A percentile compares a stretch with the other conserved stretches of the same genome.
These are phyloP conservation scores for Philotrypesis tridentata DNA, from an alignment of 1,140 invertebrate genomes.

Conservation along the genomic window DNA sequence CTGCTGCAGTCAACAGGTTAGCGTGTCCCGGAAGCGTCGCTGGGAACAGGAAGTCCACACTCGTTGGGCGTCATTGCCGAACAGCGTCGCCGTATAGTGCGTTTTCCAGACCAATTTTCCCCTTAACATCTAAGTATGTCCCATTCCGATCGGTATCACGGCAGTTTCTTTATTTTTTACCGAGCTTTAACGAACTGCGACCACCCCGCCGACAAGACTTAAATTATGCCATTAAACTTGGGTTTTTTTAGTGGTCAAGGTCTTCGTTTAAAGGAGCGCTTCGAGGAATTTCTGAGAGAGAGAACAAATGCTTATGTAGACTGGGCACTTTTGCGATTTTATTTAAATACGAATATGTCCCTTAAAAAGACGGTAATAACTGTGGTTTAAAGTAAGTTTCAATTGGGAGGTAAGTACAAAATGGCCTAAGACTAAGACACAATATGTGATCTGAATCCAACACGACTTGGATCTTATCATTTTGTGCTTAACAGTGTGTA, in stretches of 20 bases:
- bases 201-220: no score
- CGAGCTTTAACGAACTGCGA: background rate
- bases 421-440: slow-evolving; percentile 62
- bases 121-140: background rate
- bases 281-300: no score
- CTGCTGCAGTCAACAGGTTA: slow-evolving; percentile 68
- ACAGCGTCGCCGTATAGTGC: background rate
- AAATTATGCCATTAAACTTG: no score
- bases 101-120: slow-evolving; percentile 26
- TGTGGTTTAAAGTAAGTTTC: slow-evolving; percentile 43
- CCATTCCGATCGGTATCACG: background rate
- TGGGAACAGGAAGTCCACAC: slow-evolving; percentile 66
- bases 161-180: slow-evolving; percentile 3
- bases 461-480: slow-evolving; percentile 11
- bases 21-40: slow-evolving; percentile 65
- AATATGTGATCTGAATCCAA: slow-evolving; percentile 17
- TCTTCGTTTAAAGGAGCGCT: no score
- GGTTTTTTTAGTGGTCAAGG: no score
- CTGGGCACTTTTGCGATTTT: slow-evolving; percentile 24
- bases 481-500: slow-evolving; percentile 29
- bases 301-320: background rate
- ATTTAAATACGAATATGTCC: slow-evolving; percentile 41
- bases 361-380: slow-evolving; percentile 43
- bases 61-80: slow-evolving; percentile 8
- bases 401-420: slow-evolving; percentile 67